Percentiles rank a stretch among this genome's conserved stretches.
These are phyloP conservation scores for Nasonovia ribisnigri DNA, from an alignment of 2,888 invertebrate species.

Conservation along the genomic window DNA sequence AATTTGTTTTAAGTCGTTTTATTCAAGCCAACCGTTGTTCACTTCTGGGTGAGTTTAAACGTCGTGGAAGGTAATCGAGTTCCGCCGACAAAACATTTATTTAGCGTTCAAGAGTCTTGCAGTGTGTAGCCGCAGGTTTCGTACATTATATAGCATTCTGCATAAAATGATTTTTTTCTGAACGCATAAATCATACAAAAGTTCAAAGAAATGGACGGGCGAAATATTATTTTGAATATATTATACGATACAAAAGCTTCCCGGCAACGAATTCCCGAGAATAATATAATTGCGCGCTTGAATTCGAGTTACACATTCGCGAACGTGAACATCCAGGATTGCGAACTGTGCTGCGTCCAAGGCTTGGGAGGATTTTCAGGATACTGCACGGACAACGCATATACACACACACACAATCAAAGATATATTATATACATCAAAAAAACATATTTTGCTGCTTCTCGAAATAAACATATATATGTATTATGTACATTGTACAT, in stretches of 20 bases:
- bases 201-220: neutral
- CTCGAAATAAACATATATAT: neutral
- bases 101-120: neutral
- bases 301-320: neutral
- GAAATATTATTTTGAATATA: neutral
- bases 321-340: neutral
- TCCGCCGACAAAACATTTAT: neutral
- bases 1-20: constrained; percentile 1
- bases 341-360: neutral
- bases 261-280: neutral
- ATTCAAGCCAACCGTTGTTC: neutral
- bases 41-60: neutral
- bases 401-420: neutral
- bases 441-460: neutral
- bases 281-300: neutral
- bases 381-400: neutral
- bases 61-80: neutral
- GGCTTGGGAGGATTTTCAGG: neutral
- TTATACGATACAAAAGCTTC: neutral
- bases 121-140: neutral
- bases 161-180: neutral
- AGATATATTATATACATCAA: neutral
- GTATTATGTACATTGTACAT: neutral
- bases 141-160: neutral
- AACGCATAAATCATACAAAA: neutral